Evolutionary conservation across 2,797 vertebrate genomes (phyloP), one percentile per base, ranked within the genome.

Genomic region (Telmatherina bonti): DNA sequence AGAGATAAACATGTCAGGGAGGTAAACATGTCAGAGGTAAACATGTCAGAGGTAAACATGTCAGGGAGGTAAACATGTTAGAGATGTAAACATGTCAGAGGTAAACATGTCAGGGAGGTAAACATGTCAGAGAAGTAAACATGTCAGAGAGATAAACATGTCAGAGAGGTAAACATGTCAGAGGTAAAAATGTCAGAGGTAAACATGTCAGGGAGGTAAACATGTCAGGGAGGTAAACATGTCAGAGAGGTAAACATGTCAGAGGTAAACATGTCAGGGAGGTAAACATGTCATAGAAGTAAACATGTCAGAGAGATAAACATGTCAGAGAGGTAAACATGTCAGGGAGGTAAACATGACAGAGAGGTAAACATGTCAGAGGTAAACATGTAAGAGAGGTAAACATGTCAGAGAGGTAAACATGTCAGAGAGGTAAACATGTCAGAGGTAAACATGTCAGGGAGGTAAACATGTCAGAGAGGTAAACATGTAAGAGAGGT

Each of bases 61-160:
- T 52, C 9, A 49, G n/a, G 4, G 1, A 61, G 15, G 5, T 18
- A 31, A 13, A 33, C 35, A 36, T n/a, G n/a, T n/a, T n/a, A n/a
- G n/a, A n/a, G n/a, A n/a, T 99, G 10, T 57, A 64, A 13, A 36
- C 26, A 43, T 20, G 11, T 52, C 9, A 49, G n/a, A 7, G 1
- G 5, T 18, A 31, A 13, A 33, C 35, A 36, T n/a, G n/a, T n/a
- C n/a, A n/a, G n/a, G n/a, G n/a, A n/a, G n/a, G 10, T 57, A 64
- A 13, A 36, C 26, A 43, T 20, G 11, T 52, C 9, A 49, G n/a
- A 7, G 1, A 61, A 10, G 5, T 18, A 31, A 13, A 33, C 35
- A 36, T n/a, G n/a, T n/a, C n/a, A n/a, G n/a, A n/a, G n/a, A n/a
- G n/a, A n/a, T 57, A 64, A 13, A 36, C 26, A 43, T 20, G 11